Conservation (phyloP, 2,113 vertebrate genomes). For the Brevimyrus niger region DNA sequence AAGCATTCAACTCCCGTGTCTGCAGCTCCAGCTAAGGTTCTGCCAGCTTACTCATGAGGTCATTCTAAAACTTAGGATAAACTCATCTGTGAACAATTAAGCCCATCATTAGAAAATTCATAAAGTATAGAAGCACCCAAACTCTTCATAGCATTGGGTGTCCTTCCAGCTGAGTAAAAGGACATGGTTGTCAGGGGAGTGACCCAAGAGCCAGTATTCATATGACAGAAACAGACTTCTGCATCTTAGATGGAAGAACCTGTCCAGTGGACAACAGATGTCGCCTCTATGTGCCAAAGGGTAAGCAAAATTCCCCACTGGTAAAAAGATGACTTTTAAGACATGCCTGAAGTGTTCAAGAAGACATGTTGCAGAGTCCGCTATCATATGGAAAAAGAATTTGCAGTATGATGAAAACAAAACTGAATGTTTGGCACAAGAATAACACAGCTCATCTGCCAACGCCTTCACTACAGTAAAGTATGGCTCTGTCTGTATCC, state of each 20-base stretch:
- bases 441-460: background rate
- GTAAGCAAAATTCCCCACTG: background rate
- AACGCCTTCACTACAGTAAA: background rate
- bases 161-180: background rate
- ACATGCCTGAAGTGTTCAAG: background rate
- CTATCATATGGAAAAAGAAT: background rate
- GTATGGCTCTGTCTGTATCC: background rate
- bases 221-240: background rate
- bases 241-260: background rate
- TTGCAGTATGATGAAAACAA: background rate
- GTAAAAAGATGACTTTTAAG: background rate
- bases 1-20: background rate
- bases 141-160: background rate
- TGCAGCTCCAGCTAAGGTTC: background rate
- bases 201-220: background rate
- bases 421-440: background rate
- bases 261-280: background rate
- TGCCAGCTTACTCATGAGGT: background rate
- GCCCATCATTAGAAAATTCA: background rate
- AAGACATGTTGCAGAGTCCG: background rate
- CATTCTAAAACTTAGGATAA: background rate
- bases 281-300: background rate
- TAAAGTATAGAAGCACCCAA: background rate
- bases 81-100: background rate
- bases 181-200: background rate